A percentile compares a stretch with the other conserved stretches of the same genome.
Conservation (phyloP, 2,888 invertebrate species). For the Lasioglossum lativentre region DNA sequence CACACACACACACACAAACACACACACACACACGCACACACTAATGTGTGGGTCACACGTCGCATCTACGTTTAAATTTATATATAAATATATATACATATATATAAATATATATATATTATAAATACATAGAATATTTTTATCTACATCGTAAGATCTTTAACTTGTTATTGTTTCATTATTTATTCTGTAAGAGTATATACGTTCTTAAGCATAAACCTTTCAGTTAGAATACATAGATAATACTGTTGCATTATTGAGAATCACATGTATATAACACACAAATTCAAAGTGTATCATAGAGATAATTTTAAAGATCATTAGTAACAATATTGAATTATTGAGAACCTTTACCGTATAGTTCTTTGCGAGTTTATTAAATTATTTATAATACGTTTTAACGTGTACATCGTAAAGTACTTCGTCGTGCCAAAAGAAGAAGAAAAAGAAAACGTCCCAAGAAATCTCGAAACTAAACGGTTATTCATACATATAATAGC, state of each 20-base stretch:
- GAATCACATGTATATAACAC: conserved; percentile 66
- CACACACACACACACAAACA: neutral
- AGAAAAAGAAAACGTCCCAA: conserved; percentile 18
- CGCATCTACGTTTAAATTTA: conserved; percentile 56
- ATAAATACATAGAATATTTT: conserved; percentile 53
- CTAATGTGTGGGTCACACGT: conserved; percentile 38
- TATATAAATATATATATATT: conserved; percentile 39
- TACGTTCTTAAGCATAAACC: conserved; percentile 22
- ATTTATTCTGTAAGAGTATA: conserved; percentile 64
- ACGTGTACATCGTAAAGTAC: conserved; percentile 28
- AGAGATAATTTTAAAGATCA: conserved; percentile 44
- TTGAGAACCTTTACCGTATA: conserved; percentile 2
- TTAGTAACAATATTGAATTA: conserved; percentile 21
- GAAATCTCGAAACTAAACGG: conserved; percentile 10
- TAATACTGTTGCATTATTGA: conserved; percentile 52
- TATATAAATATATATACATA: conserved; percentile 55
- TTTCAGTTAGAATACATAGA: conserved; percentile 38
- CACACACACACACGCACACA: neutral
- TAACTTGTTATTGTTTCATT: conserved; percentile 66
- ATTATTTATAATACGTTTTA: conserved; percentile 45
- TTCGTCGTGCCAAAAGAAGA: conserved; percentile 52
- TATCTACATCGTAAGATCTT: conserved; percentile 57
- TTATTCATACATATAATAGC: conserved; percentile 17
- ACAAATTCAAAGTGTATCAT: conserved; percentile 48
- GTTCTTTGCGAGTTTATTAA: conserved; percentile 33